Evolutionary conservation across 35 echinoderm and acorn worm genomes (phyloP).

Genomic region (Apostichopus japonicus): DNA sequence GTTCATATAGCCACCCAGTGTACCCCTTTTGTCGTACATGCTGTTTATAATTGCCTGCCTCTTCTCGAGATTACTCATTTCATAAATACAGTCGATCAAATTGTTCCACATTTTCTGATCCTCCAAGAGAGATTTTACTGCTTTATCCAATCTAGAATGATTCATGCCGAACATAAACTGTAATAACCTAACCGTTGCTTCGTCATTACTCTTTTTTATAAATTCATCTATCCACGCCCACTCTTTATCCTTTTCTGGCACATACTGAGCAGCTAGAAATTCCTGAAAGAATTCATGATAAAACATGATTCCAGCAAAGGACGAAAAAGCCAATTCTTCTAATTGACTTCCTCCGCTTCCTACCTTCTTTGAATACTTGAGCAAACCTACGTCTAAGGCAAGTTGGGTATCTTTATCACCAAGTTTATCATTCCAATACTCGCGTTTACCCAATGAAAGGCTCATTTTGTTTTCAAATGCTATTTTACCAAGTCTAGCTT

Average conservation of each 20-base stretch:
- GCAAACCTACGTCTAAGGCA: slow-evolving; percentile 5
- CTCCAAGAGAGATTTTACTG: not conserved
- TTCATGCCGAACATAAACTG: slow-evolving; percentile 30
- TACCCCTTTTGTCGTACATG: not conserved
- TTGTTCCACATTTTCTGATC: slow-evolving; percentile 42
- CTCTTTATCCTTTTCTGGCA: not conserved
- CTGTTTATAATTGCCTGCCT: not conserved
- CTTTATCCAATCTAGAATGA: not conserved
- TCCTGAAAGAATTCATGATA: slow-evolving; percentile 38
- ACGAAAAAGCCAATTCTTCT: slow-evolving; percentile 10
- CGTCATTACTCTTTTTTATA: not conserved
- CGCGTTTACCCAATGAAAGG: not conserved
- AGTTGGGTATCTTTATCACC: not conserved
- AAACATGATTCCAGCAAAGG: slow-evolving; percentile 2
- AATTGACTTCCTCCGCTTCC: not conserved
- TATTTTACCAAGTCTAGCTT: not conserved
- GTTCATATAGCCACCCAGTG: no score
- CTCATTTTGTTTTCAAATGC: slow-evolving; percentile 5
- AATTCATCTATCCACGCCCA: not conserved
- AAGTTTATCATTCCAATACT: not conserved
- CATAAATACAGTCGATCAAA: slow-evolving; percentile 34
- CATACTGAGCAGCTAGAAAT: slow-evolving; percentile 12
- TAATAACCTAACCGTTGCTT: not conserved
- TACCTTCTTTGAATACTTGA: not conserved
- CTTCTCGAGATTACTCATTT: not conserved